Base-by-base conservation (phyloP, 2,888 invertebrate species). In the Helobdella robusta region DNA sequence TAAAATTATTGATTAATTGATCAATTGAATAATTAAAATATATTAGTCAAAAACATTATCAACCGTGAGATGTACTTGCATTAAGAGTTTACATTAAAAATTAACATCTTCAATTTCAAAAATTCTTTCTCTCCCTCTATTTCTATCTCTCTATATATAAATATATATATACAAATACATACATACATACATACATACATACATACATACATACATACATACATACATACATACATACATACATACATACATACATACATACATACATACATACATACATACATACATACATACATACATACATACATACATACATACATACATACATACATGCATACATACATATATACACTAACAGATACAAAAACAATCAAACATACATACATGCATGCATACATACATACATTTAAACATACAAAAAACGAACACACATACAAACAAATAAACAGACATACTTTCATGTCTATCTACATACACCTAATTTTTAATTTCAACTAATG, bases 171-270 rank as follows among this genome's bases (percentile, higher is more conserved):
- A 52, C 28, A 20, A 52, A 52, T n/a, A 59, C 59, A 58, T 28
- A 44, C 58, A 58, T 28, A 59, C 40, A 40, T 36, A 58, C 44
- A 58, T 40, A 65, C 59, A 59, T 28, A 25, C 44, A 58, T 25
- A 40, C 44, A 64, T 36, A 59, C 52, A 58, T 36, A 59, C 44
- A 58, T 36, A 59, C 44, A 58, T 36, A 58, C 44, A 65, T 44
- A 59, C 50, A 59, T 28, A 59, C 35, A 59, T 44, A 46, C 50
- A 59, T 59, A 65, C 35, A 59, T 59, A 46, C 20, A 40, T 44
- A 59, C 25, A 65, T 46, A 65, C 25, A 59, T 40, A 40, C 35
- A 59, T 44, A 59, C 35, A 59, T 30, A 65, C 50, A 65, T 59
- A 58, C 46, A 63, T 63, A 32, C 25, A 63, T 56, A 63, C 11